phyloP scores from a whole-genome alignment of 2,797 vertebrate genomes.

The Sebastes itinus region DNA sequence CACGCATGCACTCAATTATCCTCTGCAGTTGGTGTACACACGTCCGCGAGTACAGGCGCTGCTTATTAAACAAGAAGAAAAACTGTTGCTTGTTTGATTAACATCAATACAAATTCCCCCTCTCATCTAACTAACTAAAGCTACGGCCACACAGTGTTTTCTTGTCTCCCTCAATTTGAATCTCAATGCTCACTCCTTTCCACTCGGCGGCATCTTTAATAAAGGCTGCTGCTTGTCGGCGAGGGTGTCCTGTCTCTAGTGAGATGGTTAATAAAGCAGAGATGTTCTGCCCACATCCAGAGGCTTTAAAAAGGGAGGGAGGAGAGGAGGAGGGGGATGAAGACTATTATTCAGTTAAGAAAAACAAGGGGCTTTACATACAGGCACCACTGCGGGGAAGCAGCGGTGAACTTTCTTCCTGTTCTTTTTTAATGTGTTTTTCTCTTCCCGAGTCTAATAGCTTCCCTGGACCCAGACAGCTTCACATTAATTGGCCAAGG shows the following conservation, averaged over 20 bases:
- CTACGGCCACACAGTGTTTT: slow-evolving; percentile 64
- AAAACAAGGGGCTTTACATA: slow-evolving; percentile 80
- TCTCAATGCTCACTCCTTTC: slow-evolving; percentile 73
- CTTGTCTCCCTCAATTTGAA: slow-evolving; percentile 78
- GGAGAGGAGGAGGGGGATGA: slow-evolving; percentile 18
- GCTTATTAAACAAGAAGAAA: slow-evolving; percentile 69
- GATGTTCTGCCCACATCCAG: slow-evolving; percentile 77
- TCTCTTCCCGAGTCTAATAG: slow-evolving; percentile 79
- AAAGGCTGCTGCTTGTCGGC: slow-evolving; percentile 76
- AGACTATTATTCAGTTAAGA: slow-evolving; percentile 80
- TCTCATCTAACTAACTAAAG: slow-evolving; percentile 74
- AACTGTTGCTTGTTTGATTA: slow-evolving; percentile 77
- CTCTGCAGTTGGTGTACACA: neutral
- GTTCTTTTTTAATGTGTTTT: slow-evolving; percentile 79
- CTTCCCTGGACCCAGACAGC: slow-evolving; percentile 79
- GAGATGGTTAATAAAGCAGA: slow-evolving; percentile 82
- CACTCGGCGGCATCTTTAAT: slow-evolving; percentile 80
- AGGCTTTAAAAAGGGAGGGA: slow-evolving; percentile 60
- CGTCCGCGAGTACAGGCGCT: slow-evolving; percentile 24
- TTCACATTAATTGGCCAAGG: slow-evolving; percentile 82
- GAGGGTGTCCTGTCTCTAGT: slow-evolving; percentile 78
- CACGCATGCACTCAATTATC: slow-evolving; percentile 21
- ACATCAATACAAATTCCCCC: slow-evolving; percentile 72
- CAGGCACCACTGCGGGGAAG: slow-evolving; percentile 64
- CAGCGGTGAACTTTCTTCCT: slow-evolving; percentile 75